Evolutionary conservation across 2,113 vertebrate genomes (phyloP).

Genomic region (Hydrochoerus hydrochaeris): DNA sequence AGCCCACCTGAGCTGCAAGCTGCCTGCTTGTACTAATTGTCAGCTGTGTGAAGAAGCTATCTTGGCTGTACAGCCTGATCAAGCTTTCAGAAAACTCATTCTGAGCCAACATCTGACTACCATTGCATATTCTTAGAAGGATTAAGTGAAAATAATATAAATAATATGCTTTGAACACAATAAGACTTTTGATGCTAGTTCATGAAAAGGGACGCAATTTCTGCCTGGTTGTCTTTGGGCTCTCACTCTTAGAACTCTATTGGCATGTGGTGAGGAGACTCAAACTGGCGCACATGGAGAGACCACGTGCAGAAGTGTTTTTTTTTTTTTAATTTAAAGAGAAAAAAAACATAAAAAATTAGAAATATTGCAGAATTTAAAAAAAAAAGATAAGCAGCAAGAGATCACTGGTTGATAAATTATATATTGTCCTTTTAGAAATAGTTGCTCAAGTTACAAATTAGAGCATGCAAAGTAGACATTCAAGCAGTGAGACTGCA

Average conservation of each 20-base stretch:
- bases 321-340: too few relatives aligned
- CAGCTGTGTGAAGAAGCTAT: not conserved
- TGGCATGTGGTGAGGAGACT: not conserved
- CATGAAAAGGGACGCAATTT: not conserved
- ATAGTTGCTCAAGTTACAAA: too few relatives aligned
- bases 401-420: too few relatives aligned
- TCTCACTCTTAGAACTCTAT: not conserved
- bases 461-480: too few relatives aligned
- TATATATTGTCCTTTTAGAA: too few relatives aligned
- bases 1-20: not conserved
- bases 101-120: not conserved
- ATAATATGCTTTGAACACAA: not conserved
- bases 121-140: not conserved
- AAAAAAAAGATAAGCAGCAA: too few relatives aligned
- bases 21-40: not conserved
- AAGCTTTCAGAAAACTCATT: not conserved
- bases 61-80: too few relatives aligned
- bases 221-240: not conserved
- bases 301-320: not conserved
- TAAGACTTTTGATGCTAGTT: not conserved
- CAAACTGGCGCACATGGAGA: not conserved
- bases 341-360: too few relatives aligned
- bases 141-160: not conserved
- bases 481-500: too few relatives aligned
- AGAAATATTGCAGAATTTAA: too few relatives aligned